Evolutionary conservation across 2,797 vertebrate genomes (phyloP).

Genomic region (Sphenopsis melanotis): DNA sequence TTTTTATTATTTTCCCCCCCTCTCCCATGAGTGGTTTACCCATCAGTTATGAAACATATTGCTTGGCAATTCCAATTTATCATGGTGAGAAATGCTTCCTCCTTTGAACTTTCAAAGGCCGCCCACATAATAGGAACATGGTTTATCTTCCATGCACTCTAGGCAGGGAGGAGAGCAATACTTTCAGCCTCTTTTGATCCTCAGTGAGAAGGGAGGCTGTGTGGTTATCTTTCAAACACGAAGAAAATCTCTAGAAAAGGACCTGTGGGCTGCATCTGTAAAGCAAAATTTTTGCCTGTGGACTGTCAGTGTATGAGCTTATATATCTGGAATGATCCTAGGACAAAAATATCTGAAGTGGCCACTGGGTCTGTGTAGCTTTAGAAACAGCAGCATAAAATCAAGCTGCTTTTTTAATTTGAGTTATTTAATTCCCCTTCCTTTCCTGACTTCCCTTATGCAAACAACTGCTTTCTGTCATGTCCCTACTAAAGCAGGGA

Average conservation of each 20-base stretch:
- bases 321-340: not conserved
- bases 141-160: not conserved
- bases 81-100: constrained; percentile 12
- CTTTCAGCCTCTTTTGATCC: constrained; percentile 31
- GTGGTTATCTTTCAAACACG: not conserved
- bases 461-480: not conserved
- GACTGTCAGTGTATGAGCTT: not conserved
- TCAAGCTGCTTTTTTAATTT: not conserved
- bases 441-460: not conserved
- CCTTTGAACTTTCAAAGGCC: constrained; percentile 46
- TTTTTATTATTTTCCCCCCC: rapidly evolving
- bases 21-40: not conserved
- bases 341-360: not conserved
- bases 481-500: not conserved
- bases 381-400: not conserved
- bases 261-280: not conserved
- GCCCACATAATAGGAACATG: not conserved
- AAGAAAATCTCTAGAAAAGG: not conserved
- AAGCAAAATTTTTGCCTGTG: not conserved
- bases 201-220: not conserved
- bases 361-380: not conserved
- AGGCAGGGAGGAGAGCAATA: not conserved
- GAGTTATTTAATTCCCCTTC: not conserved
- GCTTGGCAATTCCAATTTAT: constrained; percentile 32
- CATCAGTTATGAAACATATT: not conserved